Percentiles rank a stretch among this genome's conserved stretches.
Conservation (phyloP, 2,888 invertebrate genomes). For the Theodoxus fluviatilis region DNA sequence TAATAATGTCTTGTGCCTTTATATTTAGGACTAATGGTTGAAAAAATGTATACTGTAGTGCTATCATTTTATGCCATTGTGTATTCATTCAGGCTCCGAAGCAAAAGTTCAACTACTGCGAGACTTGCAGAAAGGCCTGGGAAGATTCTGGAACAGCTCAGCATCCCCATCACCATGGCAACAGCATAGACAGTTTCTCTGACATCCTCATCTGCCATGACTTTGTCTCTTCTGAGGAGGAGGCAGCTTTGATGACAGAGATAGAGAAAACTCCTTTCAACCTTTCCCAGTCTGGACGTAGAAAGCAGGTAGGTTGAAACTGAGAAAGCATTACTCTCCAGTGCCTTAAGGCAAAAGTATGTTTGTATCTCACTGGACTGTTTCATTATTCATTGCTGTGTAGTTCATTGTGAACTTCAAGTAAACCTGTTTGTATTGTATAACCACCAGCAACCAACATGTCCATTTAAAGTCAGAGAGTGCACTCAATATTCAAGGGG, state of each 20-base stretch:
- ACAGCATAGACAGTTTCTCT: slow-evolving; percentile 44
- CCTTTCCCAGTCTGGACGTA: slow-evolving; percentile 90
- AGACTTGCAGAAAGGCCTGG: neutral
- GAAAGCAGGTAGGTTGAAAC: slow-evolving; percentile 86
- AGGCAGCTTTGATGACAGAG: slow-evolving; percentile 70
- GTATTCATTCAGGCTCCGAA: slow-evolving; percentile 27
- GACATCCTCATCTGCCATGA: slow-evolving; percentile 67
- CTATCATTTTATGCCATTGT: slow-evolving; percentile 40
- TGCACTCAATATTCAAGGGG: too few species aligned
- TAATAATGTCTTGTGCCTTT: too few species aligned
- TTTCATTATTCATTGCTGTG: too few species aligned
- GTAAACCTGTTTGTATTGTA: too few species aligned
- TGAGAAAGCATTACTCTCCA: too few species aligned
- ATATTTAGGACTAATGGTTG: too few species aligned
- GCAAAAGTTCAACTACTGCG: too few species aligned
- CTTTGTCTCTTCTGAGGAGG: slow-evolving; percentile 80
- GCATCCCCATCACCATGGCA: slow-evolving; percentile 34
- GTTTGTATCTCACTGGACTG: too few species aligned
- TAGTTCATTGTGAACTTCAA: too few species aligned
- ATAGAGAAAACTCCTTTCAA: slow-evolving; percentile 88
- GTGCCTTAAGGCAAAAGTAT: too few species aligned
- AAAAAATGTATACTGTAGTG: slow-evolving; percentile 40
- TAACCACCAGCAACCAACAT: too few species aligned
- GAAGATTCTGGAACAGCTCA: neutral
- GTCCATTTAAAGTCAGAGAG: too few species aligned